phyloP scores from a whole-genome alignment of 2,113 vertebrate species.

The Coptodon rendalli region DNA sequence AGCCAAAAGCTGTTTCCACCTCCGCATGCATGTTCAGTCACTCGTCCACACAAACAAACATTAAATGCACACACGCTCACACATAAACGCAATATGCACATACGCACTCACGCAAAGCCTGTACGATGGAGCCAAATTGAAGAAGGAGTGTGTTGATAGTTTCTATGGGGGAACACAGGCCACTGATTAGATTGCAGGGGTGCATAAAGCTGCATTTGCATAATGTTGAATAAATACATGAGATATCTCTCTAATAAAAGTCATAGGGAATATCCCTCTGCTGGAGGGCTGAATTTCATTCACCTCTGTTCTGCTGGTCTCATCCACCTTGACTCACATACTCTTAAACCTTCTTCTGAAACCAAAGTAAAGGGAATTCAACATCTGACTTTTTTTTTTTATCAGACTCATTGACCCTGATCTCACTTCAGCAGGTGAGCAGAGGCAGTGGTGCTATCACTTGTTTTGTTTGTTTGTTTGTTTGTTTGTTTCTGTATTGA shows the following conservation, averaged over 20 bases:
- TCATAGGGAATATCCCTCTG: conserved; percentile 16
- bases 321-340: background rate
- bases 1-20: conserved; percentile 84
- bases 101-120: conserved; percentile 58
- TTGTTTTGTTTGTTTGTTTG: background rate
- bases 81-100: background rate
- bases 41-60: conserved; percentile 17
- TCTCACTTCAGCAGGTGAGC: conserved; percentile 7
- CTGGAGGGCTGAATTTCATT: conserved; percentile 9
- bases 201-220: conserved; percentile 67
- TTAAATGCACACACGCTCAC: background rate
- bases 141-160: conserved; percentile 65
- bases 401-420: conserved; percentile 56
- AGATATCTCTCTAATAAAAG: conserved; percentile 33
- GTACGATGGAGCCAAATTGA: conserved; percentile 74
- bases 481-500: background rate
- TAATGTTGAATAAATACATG: conserved; percentile 54
- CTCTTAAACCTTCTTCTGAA: background rate
- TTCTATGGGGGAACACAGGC: conserved; percentile 46
- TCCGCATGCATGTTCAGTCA: conserved; percentile 23
- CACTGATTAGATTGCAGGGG: conserved; percentile 65
- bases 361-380: conserved; percentile 47
- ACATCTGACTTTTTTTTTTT: conserved; percentile 13
- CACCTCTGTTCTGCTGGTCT: background rate
- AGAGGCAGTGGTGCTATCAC: background rate